Conservation (phyloP, 2,113 vertebrate genomes). For the Heloderma charlesbogerti region DNA sequence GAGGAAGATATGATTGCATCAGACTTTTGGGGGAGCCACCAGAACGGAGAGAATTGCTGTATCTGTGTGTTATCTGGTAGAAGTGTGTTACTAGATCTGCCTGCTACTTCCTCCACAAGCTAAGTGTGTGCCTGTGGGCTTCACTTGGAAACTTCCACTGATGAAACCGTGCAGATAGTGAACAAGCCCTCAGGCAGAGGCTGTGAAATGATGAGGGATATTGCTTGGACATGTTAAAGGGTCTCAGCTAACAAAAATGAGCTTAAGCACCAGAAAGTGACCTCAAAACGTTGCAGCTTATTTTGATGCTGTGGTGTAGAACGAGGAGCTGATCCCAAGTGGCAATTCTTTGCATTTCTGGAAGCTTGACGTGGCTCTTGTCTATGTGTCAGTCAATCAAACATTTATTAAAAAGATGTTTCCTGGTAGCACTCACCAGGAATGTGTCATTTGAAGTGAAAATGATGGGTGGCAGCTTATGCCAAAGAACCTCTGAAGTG, state of each 20-base stretch:
- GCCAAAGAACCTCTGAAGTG: neutral
- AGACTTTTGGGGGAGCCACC: neutral
- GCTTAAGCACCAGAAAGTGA: neutral
- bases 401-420: neutral
- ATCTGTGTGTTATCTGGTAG: neutral
- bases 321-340: neutral
- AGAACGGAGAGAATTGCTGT: neutral
- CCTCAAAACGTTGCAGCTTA: neutral
- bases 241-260: neutral
- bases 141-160: neutral
- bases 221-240: neutral
- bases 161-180: neutral
- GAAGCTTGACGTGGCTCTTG: neutral
- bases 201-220: neutral
- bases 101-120: neutral
- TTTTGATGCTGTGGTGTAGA: neutral
- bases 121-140: neutral
- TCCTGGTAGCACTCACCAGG: neutral
- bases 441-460: neutral
- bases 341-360: neutral
- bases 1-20: neutral
- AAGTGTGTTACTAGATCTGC: too few species aligned
- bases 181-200: neutral
- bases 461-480: constrained; percentile 39
- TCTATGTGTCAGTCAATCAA: neutral